These are phyloP conservation scores for Syngnathus scovelli DNA, from an alignment of 2,113 vertebrate species.

Conservation along the genomic window DNA sequence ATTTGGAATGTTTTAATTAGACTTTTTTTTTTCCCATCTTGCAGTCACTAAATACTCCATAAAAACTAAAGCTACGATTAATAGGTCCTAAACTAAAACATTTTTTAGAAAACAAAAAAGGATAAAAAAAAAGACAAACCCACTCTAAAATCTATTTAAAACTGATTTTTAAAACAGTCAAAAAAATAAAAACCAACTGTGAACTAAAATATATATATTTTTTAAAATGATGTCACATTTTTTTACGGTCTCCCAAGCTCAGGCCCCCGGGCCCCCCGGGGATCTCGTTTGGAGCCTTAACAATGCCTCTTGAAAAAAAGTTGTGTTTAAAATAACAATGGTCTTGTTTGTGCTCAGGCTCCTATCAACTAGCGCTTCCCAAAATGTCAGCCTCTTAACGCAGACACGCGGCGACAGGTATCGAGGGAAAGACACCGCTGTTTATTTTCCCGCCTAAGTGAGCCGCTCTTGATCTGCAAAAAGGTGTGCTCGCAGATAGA, in stretches of 20 bases:
- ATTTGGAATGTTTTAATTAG: no score
- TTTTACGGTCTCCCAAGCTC: not conserved
- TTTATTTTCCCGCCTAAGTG: constrained; percentile 32
- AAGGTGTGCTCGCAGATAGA: constrained; percentile 54
- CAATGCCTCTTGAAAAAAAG: constrained; percentile 25
- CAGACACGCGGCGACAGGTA: constrained; percentile 38
- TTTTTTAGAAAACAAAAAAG: no score
- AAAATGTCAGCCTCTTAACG: constrained; percentile 25
- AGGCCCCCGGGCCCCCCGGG: not conserved
- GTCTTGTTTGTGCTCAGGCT: not conserved
- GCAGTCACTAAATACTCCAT: no score
- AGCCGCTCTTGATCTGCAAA: constrained; percentile 42
- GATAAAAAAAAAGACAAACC: no score
- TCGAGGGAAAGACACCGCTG: constrained; percentile 30
- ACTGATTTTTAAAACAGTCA: no score
- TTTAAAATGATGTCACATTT: not conserved
- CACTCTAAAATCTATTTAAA: no score
- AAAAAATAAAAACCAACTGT: no score
- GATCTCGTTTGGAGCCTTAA: constrained; percentile 25
- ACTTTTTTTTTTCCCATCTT: no score
- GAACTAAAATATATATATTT: not conserved
- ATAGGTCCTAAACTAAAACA: no score
- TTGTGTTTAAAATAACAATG: constrained; percentile 19
- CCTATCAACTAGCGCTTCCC: constrained; percentile 22
- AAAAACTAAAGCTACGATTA: no score